Evolutionary conservation across 2,113 vertebrate genomes (phyloP), one percentile per base, ranked within the genome.

Genomic region (Martes martes): DNA sequence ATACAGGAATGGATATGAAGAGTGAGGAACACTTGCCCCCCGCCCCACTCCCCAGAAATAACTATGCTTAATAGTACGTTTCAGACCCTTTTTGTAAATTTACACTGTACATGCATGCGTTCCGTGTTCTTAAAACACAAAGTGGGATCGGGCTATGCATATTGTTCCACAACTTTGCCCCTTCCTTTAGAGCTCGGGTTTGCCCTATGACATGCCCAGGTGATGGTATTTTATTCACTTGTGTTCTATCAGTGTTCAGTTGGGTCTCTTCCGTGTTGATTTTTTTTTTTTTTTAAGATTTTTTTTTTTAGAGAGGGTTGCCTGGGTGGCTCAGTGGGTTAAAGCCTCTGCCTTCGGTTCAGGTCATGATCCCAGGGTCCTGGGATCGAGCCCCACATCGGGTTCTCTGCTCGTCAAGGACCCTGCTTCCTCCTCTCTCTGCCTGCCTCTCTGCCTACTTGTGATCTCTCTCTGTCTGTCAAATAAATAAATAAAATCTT

Each of bases 81-180:
- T 74, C 93, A 94, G 71, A 92, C 5, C 33, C 78, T 74, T 95
- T 73, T 76, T 96, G 28, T 76, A 76, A 74, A 61, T 84, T 88
- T 31, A 57, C 67, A 85, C 16, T 1, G 2, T 50, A 18, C 4
- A 13, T 18, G 24, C 18, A 65, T 57, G 50, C 31, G 7, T 19
- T 57, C 45, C 50, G 63, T 28, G 24, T 67, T 96, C 71, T 89
- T 45, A 82, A 84, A 91, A 52, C 55, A 76, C n/a, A 36, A 26
- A 85, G 11, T 13, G 36, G 55, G 31, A 3, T 63, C 1, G 0
- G 26, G 24, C 65, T 52, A 8, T 71, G 18, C 2, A 0, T 65
- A 23, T 28, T 31, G 18, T 80, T 85, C 73, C 85, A n/a, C 11
- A 47, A 42, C 2, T n/a, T 16, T 5, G 11, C 7, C 47, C 19